These are phyloP conservation scores for Babylonia areolata DNA, from an alignment of 1,140 invertebrate genomes.

Conservation along the genomic window DNA sequence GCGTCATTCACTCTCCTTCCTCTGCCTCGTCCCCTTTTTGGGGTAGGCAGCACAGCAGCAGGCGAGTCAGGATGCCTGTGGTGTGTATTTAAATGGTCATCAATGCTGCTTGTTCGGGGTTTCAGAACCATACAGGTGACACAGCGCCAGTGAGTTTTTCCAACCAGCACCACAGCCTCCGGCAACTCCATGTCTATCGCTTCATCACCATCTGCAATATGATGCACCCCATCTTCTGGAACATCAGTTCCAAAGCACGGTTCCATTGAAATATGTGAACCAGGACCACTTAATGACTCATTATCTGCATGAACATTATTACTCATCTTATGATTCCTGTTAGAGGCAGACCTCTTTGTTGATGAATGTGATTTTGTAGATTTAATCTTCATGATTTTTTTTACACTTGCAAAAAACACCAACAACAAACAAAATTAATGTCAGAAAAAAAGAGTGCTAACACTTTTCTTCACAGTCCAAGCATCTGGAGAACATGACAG, in stretches of 20 bases:
- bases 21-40: not conserved
- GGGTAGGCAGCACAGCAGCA: not conserved
- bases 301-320: not conserved
- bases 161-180: slow-evolving; percentile 33
- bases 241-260: not conserved
- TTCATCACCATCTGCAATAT: not conserved
- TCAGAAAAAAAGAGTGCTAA: too few relatives aligned
- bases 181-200: slow-evolving; percentile 33
- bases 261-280: not conserved
- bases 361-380: not conserved
- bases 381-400: not conserved
- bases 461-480: too few relatives aligned
- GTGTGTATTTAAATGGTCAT: not conserved
- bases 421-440: too few relatives aligned
- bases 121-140: slow-evolving; percentile 30
- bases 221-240: not conserved
- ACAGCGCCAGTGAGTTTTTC: slow-evolving; percentile 37
- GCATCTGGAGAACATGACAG: too few relatives aligned
- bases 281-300: not conserved
- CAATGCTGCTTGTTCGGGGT: slow-evolving; percentile 24
- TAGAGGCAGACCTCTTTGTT: not conserved
- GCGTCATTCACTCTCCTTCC: not conserved
- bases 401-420: too few relatives aligned
- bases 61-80: not conserved
- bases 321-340: not conserved